Conservation (phyloP, 2,113 vertebrate species). For the Smithornis capensis region DNA sequence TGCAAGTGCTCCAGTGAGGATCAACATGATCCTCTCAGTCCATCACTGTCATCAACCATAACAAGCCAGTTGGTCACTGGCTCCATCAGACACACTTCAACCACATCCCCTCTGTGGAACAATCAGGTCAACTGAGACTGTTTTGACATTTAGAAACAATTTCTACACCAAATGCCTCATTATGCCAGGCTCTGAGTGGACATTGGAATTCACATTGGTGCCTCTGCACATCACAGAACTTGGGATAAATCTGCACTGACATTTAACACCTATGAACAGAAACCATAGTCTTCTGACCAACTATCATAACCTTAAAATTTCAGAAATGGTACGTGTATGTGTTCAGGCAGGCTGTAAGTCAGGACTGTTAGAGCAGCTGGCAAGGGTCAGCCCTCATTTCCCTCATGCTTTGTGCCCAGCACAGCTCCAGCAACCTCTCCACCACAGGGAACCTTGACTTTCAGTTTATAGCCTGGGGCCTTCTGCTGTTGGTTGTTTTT, state of each 20-base stretch:
- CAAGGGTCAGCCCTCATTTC: neutral
- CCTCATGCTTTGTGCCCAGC: neutral
- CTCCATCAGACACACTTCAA: slow-evolving; percentile 65
- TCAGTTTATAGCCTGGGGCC: rapidly evolving
- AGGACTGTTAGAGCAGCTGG: neutral
- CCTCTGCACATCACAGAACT: neutral
- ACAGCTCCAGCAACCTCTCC: neutral
- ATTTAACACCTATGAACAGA: neutral
- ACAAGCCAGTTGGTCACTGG: slow-evolving; percentile 78
- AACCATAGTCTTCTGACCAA: neutral
- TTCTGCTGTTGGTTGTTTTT: neutral
- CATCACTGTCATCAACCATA: slow-evolving; percentile 77
- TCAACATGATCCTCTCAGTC: slow-evolving; percentile 75
- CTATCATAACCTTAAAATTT: neutral
- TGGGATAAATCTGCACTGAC: neutral
- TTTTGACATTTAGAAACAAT: slow-evolving; percentile 30
- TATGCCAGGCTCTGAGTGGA: neutral
- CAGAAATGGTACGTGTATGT: rapidly evolving
- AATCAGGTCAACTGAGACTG: neutral
- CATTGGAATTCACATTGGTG: neutral
- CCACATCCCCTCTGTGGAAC: slow-evolving; percentile 1
- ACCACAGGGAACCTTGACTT: neutral
- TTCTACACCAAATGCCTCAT: neutral
- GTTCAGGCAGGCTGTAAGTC: neutral
- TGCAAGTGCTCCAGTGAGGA: slow-evolving; percentile 65